Evolutionary conservation across 2,888 invertebrate species (phyloP), one percentile per base, ranked within the genome.

Genomic region (Lasioglossum leucozonium): DNA sequence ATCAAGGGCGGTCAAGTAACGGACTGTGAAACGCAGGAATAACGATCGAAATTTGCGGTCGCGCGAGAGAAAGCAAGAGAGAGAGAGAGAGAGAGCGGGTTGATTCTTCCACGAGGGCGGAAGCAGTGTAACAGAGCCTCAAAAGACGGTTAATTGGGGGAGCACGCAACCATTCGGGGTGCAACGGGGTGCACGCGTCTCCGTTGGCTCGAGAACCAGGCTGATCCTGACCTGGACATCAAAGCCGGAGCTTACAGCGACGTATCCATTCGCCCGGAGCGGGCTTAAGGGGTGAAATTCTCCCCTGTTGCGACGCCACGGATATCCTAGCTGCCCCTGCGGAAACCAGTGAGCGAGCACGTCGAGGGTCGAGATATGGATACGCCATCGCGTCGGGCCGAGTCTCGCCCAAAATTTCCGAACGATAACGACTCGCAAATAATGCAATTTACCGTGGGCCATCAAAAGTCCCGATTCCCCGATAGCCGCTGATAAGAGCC

Each of bases 141-240:
- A 90, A 91, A 89, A 91, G 91, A 87, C 84, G 92, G 84, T 92
- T 92, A 92, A 92, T 92, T 92, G 92, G 92, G 84, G 90, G 89
- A 84, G 80, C 81, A 82, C 84, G 82, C 74, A 58, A 77, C 72
- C 42, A 30, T 69, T 62, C 55, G 79, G 77, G 82, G 80, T 86
- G 80, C 78, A 75, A 69, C 84, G 86, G 85, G 89, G 85, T 89
- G 84, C 80, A 86, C 86, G 86, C 73, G 84, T 73, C 77, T 80
- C 77, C 79, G 76, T 72, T 79, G 74, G 78, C 81, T 90, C 86
- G 86, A 88, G 88, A 88, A 85, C 82, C 86, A 62, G 80, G 85
- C 83, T 87, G 86, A 89, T 88, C 87, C 90, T 91, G 90, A 90
- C 89, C 90, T 91, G 91, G 91, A 92, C 92, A 91, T 92, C 92